Percentiles rank a stretch among this genome's conserved stretches.
Conservation (phyloP, 2,888 invertebrate genomes). For the Lathronympha strigana region DNA sequence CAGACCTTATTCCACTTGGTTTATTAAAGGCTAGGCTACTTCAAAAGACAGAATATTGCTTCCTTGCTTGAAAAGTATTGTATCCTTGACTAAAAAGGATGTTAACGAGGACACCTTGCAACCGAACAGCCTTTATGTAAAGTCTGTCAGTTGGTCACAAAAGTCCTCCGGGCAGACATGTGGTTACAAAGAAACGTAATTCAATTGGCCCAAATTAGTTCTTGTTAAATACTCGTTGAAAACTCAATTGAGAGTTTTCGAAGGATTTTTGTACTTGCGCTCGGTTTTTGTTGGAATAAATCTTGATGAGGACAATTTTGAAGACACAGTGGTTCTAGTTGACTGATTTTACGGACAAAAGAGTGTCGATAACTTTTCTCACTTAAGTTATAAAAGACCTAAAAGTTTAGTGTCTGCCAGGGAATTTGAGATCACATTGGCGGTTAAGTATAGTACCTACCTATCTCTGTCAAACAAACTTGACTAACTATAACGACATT, state of each 20-base stretch:
- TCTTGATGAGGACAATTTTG: background rate
- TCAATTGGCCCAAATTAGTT: slow-evolving; percentile 51
- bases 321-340: background rate
- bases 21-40: background rate
- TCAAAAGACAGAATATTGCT: background rate
- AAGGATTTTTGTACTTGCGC: slow-evolving; percentile 5
- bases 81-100: background rate
- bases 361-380: background rate
- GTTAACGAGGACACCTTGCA: slow-evolving; percentile 25
- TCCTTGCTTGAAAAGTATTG: slow-evolving; percentile 6
- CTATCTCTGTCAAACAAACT: background rate
- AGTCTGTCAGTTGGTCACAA: slow-evolving; percentile 56
- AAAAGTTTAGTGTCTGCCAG: too few relatives aligned
- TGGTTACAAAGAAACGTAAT: slow-evolving; percentile 46
- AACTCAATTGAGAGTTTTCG: slow-evolving; percentile 45
- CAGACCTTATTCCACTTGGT: background rate
- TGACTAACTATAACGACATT: background rate
- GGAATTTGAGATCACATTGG: too few relatives aligned
- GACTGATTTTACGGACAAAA: background rate
- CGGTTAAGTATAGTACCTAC: background rate
- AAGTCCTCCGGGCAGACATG: slow-evolving; percentile 44
- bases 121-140: slow-evolving; percentile 48
- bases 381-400: too few relatives aligned
- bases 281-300: slow-evolving; percentile 8
- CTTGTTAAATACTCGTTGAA: slow-evolving; percentile 52